phyloP scores from a whole-genome alignment of 1,140 invertebrate genomes.

The Samia ricini region DNA sequence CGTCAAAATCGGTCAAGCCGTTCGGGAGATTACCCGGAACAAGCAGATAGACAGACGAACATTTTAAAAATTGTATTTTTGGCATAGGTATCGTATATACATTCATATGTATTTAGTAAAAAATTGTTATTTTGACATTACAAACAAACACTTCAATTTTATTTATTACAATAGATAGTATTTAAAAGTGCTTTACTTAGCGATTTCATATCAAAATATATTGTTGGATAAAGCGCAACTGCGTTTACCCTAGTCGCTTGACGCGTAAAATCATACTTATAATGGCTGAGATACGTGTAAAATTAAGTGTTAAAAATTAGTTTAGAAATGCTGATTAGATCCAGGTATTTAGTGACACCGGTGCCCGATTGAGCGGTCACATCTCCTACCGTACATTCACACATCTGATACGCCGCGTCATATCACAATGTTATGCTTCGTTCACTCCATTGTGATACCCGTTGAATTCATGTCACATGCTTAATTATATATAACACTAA shows the following conservation, averaged over 20 bases:
- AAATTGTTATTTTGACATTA: no score
- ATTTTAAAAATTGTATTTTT: no score
- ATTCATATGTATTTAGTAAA: no score
- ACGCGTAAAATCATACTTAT: conserved; percentile 62
- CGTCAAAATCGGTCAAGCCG: no score
- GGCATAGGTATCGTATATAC: no score
- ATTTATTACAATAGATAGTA: no score
- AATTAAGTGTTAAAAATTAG: conserved; percentile 77
- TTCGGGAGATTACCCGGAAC: no score
- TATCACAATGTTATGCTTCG: conserved; percentile 71
- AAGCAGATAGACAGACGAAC: no score
- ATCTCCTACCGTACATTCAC: conserved; percentile 58
- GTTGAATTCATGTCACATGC: conserved; percentile 71
- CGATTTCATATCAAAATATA: no score
- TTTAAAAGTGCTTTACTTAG: no score
- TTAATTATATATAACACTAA: conserved; percentile 68
- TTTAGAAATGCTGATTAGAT: conserved; percentile 76
- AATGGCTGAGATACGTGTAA: conserved; percentile 73
- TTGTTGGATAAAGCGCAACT: no score
- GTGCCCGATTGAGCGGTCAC: conserved; percentile 67
- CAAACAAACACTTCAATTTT: no score
- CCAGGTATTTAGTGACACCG: conserved; percentile 66
- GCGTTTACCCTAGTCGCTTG: conserved; percentile 5
- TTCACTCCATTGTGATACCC: conserved; percentile 65
- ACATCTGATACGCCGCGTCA: conserved; percentile 60